These are phyloP conservation scores for Sarcophilus harrisii DNA, from an alignment of 2,797 vertebrate species.

Conservation along the genomic window DNA sequence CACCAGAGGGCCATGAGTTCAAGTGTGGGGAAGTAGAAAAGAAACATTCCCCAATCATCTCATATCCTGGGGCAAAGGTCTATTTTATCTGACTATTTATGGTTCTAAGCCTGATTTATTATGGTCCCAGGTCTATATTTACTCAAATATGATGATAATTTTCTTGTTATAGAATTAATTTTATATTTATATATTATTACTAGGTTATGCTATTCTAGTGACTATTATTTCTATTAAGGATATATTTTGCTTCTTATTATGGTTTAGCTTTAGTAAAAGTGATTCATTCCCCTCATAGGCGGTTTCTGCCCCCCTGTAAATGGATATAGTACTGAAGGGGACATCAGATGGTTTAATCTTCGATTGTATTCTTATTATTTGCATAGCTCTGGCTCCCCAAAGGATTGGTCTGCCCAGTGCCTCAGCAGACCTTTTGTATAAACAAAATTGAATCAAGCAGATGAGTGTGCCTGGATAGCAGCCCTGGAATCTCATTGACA, in stretches of 20 bases:
- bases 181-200: constrained; percentile 47
- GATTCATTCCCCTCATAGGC: constrained; percentile 23
- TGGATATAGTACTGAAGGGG: constrained; percentile 11
- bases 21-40: neutral
- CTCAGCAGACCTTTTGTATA: constrained; percentile 58
- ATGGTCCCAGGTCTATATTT: neutral
- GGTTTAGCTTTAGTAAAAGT: constrained; percentile 40
- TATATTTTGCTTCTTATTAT: constrained; percentile 30
- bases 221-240: constrained; percentile 62
- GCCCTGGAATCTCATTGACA: neutral
- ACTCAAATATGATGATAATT: constrained; percentile 20
- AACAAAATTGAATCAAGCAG: constrained; percentile 60
- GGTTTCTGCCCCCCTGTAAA: constrained; percentile 4
- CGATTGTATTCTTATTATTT: constrained; percentile 61
- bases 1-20: neutral
- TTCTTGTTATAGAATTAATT: constrained; percentile 42
- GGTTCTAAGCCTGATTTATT: constrained; percentile 25
- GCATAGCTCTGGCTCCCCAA: constrained; percentile 55
- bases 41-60: too few relatives aligned
- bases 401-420: constrained; percentile 35
- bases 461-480: constrained; percentile 48
- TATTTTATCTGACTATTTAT: neutral
- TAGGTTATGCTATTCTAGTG: constrained; percentile 17
- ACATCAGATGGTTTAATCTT: constrained; percentile 49
- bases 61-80: neutral